Percentiles rank a stretch among this genome's conserved stretches.
phyloP scores from a whole-genome alignment of 1,140 invertebrate species.

The Ladona fulva region DNA sequence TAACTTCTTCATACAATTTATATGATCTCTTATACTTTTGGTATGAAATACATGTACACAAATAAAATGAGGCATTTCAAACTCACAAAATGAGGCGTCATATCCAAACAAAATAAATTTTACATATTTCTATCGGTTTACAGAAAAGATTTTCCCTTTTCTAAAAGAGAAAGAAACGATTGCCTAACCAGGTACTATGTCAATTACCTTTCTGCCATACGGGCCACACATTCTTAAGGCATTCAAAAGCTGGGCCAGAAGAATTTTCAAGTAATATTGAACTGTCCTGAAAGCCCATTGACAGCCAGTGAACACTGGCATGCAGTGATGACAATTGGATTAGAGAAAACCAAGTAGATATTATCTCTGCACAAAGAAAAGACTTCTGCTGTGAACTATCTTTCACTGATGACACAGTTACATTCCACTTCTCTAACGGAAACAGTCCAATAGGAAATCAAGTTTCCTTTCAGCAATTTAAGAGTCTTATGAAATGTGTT shows the following conservation, averaged over 20 bases:
- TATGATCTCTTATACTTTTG: background rate
- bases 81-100: background rate
- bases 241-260: background rate
- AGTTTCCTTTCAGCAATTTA: background rate
- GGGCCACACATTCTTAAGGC: background rate
- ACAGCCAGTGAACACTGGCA: background rate
- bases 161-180: background rate
- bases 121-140: background rate
- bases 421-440: background rate
- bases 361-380: background rate
- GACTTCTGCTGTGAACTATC: background rate
- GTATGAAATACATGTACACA: background rate
- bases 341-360: background rate
- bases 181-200: background rate
- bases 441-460: background rate
- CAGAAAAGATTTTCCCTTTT: background rate
- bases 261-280: background rate
- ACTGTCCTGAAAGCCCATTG: background rate
- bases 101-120: background rate
- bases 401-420: background rate
- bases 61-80: background rate
- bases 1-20: too few relatives aligned
- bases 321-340: background rate
- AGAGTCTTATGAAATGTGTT: background rate
- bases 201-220: background rate